These are phyloP conservation scores for Euura saliciscinereae DNA, from an alignment of 1,140 invertebrate genomes.

Conservation along the genomic window DNA sequence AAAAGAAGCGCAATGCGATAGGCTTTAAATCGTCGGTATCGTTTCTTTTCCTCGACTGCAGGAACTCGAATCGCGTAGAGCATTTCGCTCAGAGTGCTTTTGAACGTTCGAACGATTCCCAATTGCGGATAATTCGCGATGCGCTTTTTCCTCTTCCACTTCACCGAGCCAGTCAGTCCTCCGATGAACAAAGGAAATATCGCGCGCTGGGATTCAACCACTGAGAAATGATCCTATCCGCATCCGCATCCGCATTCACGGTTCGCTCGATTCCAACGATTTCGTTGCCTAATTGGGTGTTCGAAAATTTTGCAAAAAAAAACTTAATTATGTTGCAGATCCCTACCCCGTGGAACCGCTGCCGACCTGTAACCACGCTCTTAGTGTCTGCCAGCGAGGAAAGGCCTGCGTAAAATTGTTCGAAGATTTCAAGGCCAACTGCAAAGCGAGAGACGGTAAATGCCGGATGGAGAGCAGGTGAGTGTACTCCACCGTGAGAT, in stretches of 20 bases:
- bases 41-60: not conserved
- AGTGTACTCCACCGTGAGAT: conserved; percentile 39
- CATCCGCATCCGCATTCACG: too few relatives aligned
- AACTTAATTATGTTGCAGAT: conserved; percentile 65
- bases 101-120: conserved; percentile 49
- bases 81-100: conserved; percentile 40
- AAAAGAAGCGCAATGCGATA: not conserved
- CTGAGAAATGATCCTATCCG: not conserved
- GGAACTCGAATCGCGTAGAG: not conserved
- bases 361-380: conserved; percentile 85
- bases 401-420: conserved; percentile 78
- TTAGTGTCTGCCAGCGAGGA: conserved; percentile 80
- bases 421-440: conserved; percentile 84
- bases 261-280: too few relatives aligned
- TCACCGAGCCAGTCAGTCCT: conserved; percentile 1
- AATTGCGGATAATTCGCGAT: conserved; percentile 48
- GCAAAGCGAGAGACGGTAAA: conserved; percentile 81
- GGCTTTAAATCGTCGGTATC: not conserved
- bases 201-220: not conserved
- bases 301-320: conserved; percentile 63
- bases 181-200: not conserved
- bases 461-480: conserved; percentile 88
- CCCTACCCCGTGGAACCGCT: conserved; percentile 84
- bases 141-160: conserved; percentile 34
- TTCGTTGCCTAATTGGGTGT: not conserved